phyloP scores from a whole-genome alignment of 2,797 vertebrate genomes.

The Jordanella pulchra region DNA sequence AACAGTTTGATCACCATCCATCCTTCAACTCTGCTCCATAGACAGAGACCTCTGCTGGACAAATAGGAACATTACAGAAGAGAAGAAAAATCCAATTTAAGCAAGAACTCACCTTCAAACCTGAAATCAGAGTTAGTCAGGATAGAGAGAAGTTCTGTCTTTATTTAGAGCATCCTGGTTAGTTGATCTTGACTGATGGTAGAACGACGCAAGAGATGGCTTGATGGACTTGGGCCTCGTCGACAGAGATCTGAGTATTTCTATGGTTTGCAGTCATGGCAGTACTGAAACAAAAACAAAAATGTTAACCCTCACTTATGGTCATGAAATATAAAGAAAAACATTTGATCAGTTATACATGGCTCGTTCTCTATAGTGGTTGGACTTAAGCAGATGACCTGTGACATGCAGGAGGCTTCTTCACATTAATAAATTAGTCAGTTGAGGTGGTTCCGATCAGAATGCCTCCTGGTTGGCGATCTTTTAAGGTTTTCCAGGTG shows the following conservation, averaged over 20 bases:
- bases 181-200: too few relatives aligned
- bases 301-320: background rate
- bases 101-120: background rate
- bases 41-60: constrained; percentile 62
- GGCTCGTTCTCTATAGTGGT: background rate
- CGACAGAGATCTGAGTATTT: background rate
- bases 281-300: background rate
- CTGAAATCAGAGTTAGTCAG: background rate
- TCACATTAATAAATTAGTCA: background rate
- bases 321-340: background rate
- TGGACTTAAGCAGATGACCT: background rate
- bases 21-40: background rate
- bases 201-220: background rate
- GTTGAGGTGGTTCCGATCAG: background rate
- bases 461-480: background rate
- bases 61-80: background rate
- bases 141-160: too few relatives aligned
- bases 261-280: background rate
- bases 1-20: constrained; percentile 50
- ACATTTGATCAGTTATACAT: too few relatives aligned
- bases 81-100: background rate
- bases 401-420: background rate
- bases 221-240: background rate
- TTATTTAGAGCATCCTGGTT: too few relatives aligned
- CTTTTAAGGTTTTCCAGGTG: background rate